Evolutionary conservation across 2,113 vertebrate species (phyloP).

Genomic region (Gnathonemus longibarbis): DNA sequence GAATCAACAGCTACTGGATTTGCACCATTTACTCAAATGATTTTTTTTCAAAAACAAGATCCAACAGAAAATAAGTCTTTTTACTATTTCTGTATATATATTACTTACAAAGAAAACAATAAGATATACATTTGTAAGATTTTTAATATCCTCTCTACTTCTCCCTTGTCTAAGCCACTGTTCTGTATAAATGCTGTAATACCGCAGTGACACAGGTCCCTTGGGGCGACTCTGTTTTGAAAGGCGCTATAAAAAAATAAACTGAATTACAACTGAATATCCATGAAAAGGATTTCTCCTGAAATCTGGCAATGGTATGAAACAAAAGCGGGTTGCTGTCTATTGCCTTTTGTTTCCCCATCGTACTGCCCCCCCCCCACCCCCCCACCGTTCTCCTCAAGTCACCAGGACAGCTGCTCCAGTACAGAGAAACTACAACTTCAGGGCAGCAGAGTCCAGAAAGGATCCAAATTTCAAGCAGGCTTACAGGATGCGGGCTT

Average conservation of each 20-base stretch:
- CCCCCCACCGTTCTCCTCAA: neutral
- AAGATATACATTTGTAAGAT: neutral
- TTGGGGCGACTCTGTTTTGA: neutral
- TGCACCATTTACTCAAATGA: neutral
- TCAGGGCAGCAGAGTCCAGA: neutral
- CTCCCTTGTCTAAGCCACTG: neutral
- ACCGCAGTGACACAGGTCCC: neutral
- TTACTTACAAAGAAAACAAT: neutral
- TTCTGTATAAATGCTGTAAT: neutral
- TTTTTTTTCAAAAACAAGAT: neutral
- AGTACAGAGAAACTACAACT: neutral
- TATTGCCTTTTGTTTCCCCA: neutral
- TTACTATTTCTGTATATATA: neutral
- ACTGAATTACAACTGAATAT: neutral
- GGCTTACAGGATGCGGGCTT: neutral
- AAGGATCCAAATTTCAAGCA: neutral
- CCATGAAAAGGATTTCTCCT: neutral
- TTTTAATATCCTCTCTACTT: neutral
- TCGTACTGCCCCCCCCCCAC: too few species aligned
- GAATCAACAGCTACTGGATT: neutral
- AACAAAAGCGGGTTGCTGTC: neutral
- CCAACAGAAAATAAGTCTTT: neutral
- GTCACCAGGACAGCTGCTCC: neutral
- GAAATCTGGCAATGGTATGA: neutral
- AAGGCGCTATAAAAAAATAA: neutral